Percentiles rank a stretch among this genome's conserved stretches.
phyloP scores from a whole-genome alignment of 2,888 invertebrate species.

The Mesorhabditis spiculigera region DNA sequence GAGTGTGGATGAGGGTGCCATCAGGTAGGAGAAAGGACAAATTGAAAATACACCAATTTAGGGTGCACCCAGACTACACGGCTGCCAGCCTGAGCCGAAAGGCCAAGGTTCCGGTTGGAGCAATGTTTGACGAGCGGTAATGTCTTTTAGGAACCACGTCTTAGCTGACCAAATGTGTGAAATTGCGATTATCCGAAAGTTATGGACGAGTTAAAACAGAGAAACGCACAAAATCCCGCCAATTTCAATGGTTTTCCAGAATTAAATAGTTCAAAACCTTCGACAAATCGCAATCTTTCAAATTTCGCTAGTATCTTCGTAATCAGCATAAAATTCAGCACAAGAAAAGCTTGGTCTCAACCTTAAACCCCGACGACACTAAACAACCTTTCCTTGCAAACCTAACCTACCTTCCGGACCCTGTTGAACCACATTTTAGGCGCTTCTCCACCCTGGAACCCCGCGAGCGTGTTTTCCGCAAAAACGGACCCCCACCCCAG shows the following conservation, averaged over 20 bases:
- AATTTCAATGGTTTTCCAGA: no score
- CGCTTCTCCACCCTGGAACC: neutral
- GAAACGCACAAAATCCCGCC: no score
- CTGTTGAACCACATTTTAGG: neutral
- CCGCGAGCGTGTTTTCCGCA: neutral
- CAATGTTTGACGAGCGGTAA: neutral
- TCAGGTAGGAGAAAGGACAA: neutral
- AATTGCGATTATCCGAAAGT: no score
- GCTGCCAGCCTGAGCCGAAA: neutral
- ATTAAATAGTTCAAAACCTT: no score
- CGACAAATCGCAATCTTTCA: no score
- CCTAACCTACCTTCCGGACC: neutral
- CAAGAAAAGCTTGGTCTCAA: no score
- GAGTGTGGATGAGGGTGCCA: neutral
- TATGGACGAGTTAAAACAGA: no score
- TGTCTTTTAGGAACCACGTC: no score
- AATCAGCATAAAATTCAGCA: no score
- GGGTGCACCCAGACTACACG: neutral
- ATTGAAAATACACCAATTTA: neutral
- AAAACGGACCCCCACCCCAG: neutral
- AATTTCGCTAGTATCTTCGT: no score
- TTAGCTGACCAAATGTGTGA: no score
- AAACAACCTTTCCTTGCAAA: neutral
- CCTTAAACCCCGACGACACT: neutral
- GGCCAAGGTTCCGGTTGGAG: neutral